phyloP scores from a whole-genome alignment of 2,888 invertebrate genomes.

The Drosophila tanythrix region DNA sequence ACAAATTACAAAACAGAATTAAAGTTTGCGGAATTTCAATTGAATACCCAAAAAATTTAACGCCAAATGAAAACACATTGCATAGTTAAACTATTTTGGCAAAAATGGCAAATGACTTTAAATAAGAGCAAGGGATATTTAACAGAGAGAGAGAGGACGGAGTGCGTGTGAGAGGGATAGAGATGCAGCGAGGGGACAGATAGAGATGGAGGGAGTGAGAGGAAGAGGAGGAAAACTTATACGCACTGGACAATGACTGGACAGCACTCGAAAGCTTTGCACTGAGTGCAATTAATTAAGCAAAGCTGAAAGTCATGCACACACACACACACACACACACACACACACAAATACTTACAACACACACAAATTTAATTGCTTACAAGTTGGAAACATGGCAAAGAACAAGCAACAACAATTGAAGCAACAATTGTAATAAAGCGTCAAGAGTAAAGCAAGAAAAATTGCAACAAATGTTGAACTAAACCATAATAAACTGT shows the following conservation, averaged over 20 bases:
- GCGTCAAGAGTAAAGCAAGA: slow-evolving; percentile 75
- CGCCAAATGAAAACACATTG: slow-evolving; percentile 33
- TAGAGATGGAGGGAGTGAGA: slow-evolving; percentile 1
- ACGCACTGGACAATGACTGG: slow-evolving; percentile 59
- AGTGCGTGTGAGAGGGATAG: slow-evolving; percentile 4
- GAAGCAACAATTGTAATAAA: slow-evolving; percentile 75
- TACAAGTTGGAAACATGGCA: slow-evolving; percentile 76
- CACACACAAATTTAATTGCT: slow-evolving; percentile 73
- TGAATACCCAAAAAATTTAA: slow-evolving; percentile 7
- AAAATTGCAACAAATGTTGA: slow-evolving; percentile 81
- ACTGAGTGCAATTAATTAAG: slow-evolving; percentile 77
- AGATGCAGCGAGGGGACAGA: not conserved
- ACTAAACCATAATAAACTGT: slow-evolving; percentile 80
- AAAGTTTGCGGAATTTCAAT: not conserved
- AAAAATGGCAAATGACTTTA: slow-evolving; percentile 21
- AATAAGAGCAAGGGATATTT: slow-evolving; percentile 1
- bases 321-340: slow-evolving; percentile 13
- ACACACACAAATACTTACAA: slow-evolving; percentile 38
- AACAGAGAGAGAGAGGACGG: not conserved
- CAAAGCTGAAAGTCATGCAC: slow-evolving; percentile 78
- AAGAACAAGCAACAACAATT: slow-evolving; percentile 50
- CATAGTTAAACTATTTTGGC: slow-evolving; percentile 8
- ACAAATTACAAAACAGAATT: not conserved
- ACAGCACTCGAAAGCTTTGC: slow-evolving; percentile 62
- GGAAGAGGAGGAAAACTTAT: slow-evolving; percentile 21